A percentile compares a stretch with the other conserved stretches of the same genome.
Conservation (phyloP, 2,113 vertebrate genomes). For the Pteruthius melanotis region DNA sequence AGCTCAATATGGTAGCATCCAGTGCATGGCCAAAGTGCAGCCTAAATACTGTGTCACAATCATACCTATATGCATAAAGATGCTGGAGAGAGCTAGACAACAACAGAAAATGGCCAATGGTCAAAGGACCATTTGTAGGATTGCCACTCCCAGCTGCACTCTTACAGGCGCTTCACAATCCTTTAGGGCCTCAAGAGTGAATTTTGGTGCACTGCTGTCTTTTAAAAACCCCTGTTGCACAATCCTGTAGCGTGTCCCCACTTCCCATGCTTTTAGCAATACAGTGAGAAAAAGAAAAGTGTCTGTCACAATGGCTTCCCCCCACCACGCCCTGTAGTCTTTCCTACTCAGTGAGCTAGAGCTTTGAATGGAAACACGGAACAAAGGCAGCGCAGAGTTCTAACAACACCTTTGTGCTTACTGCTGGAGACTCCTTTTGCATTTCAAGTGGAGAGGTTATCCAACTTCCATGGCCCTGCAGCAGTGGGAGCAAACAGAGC, state of each 20-base stretch:
- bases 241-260: background rate
- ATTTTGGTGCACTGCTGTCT: background rate
- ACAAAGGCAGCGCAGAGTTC: background rate
- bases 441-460: background rate
- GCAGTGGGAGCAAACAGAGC: background rate
- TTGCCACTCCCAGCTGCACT: background rate
- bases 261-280: background rate
- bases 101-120: background rate
- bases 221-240: background rate
- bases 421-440: background rate
- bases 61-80: background rate
- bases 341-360: background rate
- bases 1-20: background rate
- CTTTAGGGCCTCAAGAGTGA: background rate
- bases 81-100: background rate
- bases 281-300: background rate
- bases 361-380: background rate
- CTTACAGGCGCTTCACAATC: background rate
- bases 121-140: background rate
- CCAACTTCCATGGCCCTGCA: background rate
- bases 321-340: accelerated
- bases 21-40: background rate
- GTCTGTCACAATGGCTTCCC: background rate
- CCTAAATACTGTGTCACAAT: background rate
- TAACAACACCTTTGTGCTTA: background rate